Base-by-base conservation (phyloP, 2,888 invertebrate species). In the Zhuqinia jingwanae region DNA sequence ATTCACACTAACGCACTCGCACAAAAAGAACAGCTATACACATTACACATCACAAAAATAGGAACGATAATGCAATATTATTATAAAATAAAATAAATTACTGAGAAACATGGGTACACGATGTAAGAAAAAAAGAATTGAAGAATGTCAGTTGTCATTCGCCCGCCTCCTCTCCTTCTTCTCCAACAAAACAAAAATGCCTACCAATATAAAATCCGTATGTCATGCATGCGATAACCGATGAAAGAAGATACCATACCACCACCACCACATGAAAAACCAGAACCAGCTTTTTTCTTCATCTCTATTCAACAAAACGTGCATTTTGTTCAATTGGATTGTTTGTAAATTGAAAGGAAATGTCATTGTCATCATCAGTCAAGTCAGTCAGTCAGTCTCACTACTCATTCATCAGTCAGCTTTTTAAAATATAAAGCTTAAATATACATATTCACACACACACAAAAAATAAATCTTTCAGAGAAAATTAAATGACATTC, bases 361-460 rank as follows among this genome's bases (percentile, higher is more conserved):
- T 85, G 85, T 80, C 85, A 85, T 65, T 85, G 80, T 85, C 85
- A 85, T 85, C 73, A 76, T 36, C 53, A 76, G 76, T 58, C 58
- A 56, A 47, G 58, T 58, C 20, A 58, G 68, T 68, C 42, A 68
- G 68, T 42, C 45, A 36, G 30, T 30, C 42, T n/a, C n/a, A n/a
- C n/a, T n/a, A n/a, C n/a, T n/a, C n/a, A n/a, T n/a, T n/a, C n/a
- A n/a, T 42, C 68, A 45, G 42, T 15, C 45, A 45, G 68, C 42
- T 68, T 68, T 68, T 42, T 45, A 22, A n/a, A 15, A 53, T 27
- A 22, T n/a, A 60, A 25, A 42, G 42, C 68, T 17, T 68, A 36
- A n/a, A n/a, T n/a, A n/a, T n/a, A n/a, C n/a, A n/a, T n/a, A n/a
- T n/a, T n/a, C n/a, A n/a, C n/a, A n/a, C n/a, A n/a, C 20, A 42